phyloP scores from a whole-genome alignment of 2,797 vertebrate species.

The Hafferia zeledoni region DNA sequence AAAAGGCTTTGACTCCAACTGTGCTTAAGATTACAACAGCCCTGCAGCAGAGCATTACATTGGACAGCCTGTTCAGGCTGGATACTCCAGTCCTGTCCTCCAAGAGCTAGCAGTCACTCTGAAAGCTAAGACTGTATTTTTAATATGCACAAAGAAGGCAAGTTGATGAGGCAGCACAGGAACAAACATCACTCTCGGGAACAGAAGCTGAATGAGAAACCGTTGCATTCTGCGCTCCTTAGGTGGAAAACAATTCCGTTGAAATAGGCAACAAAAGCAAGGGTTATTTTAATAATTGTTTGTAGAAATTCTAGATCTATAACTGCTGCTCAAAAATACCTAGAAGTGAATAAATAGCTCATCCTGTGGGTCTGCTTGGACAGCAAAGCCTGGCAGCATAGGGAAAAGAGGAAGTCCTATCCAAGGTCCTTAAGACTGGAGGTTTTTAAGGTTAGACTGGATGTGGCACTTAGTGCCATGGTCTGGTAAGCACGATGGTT shows the following conservation, averaged over 20 bases:
- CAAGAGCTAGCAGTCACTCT: not conserved
- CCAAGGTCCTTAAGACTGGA: not conserved
- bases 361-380: not conserved
- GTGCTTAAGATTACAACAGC: not conserved
- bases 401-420: not conserved
- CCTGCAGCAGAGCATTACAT: not conserved
- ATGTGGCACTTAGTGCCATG: too few species aligned
- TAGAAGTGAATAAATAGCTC: not conserved
- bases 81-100: not conserved
- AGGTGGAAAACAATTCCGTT: not conserved
- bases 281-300: constrained; percentile 1
- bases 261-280: not conserved
- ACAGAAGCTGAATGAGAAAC: not conserved
- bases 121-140: not conserved
- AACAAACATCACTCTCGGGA: not conserved
- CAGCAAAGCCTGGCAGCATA: not conserved
- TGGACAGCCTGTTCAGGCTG: not conserved
- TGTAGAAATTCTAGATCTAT: not conserved
- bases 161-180: constrained; percentile 1
- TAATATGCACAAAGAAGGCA: not conserved
- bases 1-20: not conserved
- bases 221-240: not conserved
- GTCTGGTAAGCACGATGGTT: too few species aligned
- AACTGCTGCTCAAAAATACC: not conserved
- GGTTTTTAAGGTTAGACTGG: too few species aligned